phyloP scores from a whole-genome alignment of 2,888 invertebrate genomes.

The Eristalis tenax region DNA sequence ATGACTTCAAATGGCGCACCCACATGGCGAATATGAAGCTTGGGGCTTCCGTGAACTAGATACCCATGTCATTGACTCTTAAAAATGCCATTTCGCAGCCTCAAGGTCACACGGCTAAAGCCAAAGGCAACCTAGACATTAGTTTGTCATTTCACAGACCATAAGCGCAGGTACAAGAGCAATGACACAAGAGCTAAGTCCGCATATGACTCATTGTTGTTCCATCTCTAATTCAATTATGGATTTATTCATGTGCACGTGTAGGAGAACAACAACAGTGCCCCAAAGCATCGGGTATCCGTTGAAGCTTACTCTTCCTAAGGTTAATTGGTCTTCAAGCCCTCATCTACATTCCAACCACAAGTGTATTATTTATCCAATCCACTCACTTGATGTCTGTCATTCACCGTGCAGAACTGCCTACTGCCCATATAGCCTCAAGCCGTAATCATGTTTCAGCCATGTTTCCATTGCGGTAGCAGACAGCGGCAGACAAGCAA shows the following conservation, averaged over 20 bases:
- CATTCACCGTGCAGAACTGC: conserved; percentile 1
- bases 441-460: not conserved
- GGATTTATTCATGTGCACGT: not conserved
- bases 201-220: not conserved
- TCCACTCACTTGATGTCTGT: conserved; percentile 27
- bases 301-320: not conserved
- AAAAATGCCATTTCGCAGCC: not conserved
- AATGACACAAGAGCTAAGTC: no score
- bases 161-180: not conserved
- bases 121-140: not conserved
- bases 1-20: not conserved
- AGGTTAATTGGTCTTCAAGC: conserved; percentile 41
- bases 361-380: conserved; percentile 18
- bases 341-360: not conserved
- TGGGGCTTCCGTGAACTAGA: not conserved
- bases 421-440: not conserved
- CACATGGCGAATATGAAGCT: not conserved
- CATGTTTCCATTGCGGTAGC: conserved; percentile 2
- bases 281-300: not conserved
- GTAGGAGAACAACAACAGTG: not conserved
- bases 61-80: not conserved
- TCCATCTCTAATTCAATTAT: not conserved
- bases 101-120: not conserved
- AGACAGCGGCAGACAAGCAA: not conserved
- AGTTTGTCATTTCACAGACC: not conserved